Evolutionary conservation across 2,888 invertebrate species (phyloP).

Genomic region (Zygothrica quintamaculata): DNA sequence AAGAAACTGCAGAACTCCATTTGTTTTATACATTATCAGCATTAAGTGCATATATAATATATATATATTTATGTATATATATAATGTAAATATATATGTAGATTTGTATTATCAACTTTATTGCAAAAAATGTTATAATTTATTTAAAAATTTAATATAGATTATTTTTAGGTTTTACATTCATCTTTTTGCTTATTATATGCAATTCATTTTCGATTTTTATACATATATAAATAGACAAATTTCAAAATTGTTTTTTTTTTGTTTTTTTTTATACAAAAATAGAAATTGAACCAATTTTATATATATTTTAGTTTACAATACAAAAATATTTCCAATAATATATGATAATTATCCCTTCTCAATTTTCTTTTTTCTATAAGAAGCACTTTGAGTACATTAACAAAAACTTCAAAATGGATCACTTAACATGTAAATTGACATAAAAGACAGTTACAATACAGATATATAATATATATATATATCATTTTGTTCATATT

Average conservation of each 20-base stretch:
- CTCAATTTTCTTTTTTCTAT: no score
- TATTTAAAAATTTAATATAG: conserved; percentile 44
- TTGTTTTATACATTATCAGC: background rate
- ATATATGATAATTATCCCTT: conserved; percentile 17
- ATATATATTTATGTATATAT: conserved; percentile 18
- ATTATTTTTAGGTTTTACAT: conserved; percentile 40
- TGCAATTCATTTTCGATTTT: conserved; percentile 32
- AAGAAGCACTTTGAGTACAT: conserved; percentile 62
- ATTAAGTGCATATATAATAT: background rate
- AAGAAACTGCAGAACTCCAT: conserved; percentile 37
- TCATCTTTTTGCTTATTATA: conserved; percentile 28
- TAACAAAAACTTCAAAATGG: conserved; percentile 38
- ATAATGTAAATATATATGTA: conserved; percentile 20
- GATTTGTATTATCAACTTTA: conserved; percentile 65
- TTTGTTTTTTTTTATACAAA: conserved; percentile 41
- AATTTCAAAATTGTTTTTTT: conserved; percentile 11
- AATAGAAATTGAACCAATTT: conserved; percentile 35
- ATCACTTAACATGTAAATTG: conserved; percentile 59
- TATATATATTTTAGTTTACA: conserved; percentile 22
- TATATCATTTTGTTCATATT: conserved; percentile 8
- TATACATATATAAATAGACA: conserved; percentile 33
- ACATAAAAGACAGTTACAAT: conserved; percentile 50
- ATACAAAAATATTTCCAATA: conserved; percentile 19
- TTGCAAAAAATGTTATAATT: conserved; percentile 72
- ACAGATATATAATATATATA: conserved; percentile 7